Percentiles rank a stretch among this genome's conserved stretches.
phyloP scores from a whole-genome alignment of 2,113 vertebrate genomes.

The Trogon surrucura region DNA sequence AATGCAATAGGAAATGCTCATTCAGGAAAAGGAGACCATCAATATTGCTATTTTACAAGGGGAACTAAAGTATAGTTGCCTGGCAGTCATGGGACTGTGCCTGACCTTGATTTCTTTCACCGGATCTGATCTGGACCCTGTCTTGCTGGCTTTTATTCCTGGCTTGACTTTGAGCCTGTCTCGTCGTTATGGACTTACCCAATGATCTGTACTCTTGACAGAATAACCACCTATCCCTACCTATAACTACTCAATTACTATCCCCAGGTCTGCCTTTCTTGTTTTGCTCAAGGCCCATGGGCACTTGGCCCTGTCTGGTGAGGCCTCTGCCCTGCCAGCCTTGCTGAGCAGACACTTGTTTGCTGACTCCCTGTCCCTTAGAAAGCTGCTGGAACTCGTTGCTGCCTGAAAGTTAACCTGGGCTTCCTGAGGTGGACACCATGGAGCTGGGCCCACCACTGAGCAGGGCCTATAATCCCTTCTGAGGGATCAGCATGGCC shows the following conservation, averaged over 20 bases:
- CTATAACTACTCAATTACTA: background rate
- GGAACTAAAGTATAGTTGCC: background rate
- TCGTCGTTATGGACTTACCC: background rate
- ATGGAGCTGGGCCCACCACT: background rate
- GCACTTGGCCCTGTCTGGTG: background rate
- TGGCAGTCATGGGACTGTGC: background rate
- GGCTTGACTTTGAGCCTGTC: background rate
- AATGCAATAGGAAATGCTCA: background rate
- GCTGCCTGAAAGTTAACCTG: background rate
- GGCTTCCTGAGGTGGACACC: background rate
- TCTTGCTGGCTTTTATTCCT: background rate
- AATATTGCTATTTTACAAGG: background rate
- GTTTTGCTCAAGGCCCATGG: background rate
- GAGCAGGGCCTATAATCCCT: background rate
- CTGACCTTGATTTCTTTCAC: background rate
- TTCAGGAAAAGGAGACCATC: background rate
- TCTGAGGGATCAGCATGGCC: background rate
- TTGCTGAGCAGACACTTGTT: background rate
- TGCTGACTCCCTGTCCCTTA: background rate
- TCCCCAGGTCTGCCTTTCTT: background rate
- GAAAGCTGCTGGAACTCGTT: background rate
- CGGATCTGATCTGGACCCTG: background rate
- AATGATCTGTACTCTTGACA: background rate
- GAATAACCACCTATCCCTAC: background rate
- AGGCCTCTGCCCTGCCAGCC: background rate